Percentiles rank a stretch among this genome's conserved stretches.
phyloP scores from a whole-genome alignment of 2,113 vertebrate genomes.

The Calcarius ornatus region DNA sequence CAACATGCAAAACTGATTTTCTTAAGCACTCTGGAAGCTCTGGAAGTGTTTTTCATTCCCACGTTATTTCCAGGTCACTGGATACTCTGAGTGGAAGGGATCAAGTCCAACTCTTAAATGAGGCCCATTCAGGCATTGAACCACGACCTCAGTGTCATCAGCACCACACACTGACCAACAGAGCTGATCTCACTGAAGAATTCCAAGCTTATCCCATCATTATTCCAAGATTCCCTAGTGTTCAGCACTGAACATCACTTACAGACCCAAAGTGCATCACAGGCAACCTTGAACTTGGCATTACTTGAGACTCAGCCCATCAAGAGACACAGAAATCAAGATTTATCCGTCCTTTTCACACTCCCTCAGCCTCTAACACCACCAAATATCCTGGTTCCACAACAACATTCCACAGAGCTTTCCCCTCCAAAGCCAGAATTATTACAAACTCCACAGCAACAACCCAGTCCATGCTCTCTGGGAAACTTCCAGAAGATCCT shows the following conservation, averaged over 20 bases:
- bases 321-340: neutral
- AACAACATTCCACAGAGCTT: neutral
- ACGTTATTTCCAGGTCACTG: neutral
- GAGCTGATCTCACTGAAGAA: neutral
- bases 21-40: accelerated
- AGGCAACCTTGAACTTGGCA: accelerated
- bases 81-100: neutral
- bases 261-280: neutral
- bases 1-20: neutral
- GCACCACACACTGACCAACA: neutral
- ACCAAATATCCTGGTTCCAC: neutral
- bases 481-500: neutral
- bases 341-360: neutral
- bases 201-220: neutral
- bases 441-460: neutral
- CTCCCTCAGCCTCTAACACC: neutral
- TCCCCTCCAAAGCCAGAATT: neutral
- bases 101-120: accelerated
- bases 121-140: neutral
- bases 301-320: accelerated
- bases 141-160: accelerated
- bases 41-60: neutral
- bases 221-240: neutral
- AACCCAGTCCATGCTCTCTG: neutral
- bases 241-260: neutral